A percentile compares a stretch with the other conserved stretches of the same genome.
These are phyloP conservation scores for Drosophila parabipectinata DNA, from an alignment of 1,140 invertebrate species.

Conservation along the genomic window DNA sequence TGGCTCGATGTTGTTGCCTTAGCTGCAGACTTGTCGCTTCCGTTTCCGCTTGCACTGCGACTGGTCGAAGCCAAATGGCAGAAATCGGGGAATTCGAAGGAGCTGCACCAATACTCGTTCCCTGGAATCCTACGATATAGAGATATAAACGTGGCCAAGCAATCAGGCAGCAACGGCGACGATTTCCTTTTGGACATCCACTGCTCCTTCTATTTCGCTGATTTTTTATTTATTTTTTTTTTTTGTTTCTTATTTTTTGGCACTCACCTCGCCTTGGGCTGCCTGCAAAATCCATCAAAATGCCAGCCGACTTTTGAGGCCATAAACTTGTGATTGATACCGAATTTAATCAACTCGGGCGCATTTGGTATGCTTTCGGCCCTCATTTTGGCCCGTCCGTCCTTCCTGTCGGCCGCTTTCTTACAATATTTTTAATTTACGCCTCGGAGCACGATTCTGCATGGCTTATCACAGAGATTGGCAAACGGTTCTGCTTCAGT, in stretches of 20 bases:
- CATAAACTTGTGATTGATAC: constrained; percentile 82
- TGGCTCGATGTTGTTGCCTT: constrained; percentile 49
- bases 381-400: background rate
- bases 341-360: constrained; percentile 78
- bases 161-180: constrained; percentile 70
- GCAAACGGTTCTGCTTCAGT: constrained; percentile 78
- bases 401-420: constrained; percentile 37
- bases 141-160: constrained; percentile 77
- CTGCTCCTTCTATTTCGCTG: background rate
- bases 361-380: constrained; percentile 32
- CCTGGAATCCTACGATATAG: constrained; percentile 34
- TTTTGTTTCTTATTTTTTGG: constrained; percentile 4
- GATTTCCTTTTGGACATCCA: constrained; percentile 66
- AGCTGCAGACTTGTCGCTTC: constrained; percentile 53
- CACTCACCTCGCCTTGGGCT: constrained; percentile 31
- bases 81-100: constrained; percentile 39
- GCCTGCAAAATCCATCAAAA: constrained; percentile 74
- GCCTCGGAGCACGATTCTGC: constrained; percentile 77
- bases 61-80: constrained; percentile 24
- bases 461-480: constrained; percentile 81
- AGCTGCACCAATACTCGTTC: constrained; percentile 69
- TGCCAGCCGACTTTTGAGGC: constrained; percentile 74
- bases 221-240: background rate
- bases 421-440: constrained; percentile 76
- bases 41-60: constrained; percentile 72